A percentile compares a stretch with the other conserved stretches of the same genome.
Evolutionary conservation across 2,113 vertebrate species (phyloP).

Genomic region (Hemiscyllium ocellatum): DNA sequence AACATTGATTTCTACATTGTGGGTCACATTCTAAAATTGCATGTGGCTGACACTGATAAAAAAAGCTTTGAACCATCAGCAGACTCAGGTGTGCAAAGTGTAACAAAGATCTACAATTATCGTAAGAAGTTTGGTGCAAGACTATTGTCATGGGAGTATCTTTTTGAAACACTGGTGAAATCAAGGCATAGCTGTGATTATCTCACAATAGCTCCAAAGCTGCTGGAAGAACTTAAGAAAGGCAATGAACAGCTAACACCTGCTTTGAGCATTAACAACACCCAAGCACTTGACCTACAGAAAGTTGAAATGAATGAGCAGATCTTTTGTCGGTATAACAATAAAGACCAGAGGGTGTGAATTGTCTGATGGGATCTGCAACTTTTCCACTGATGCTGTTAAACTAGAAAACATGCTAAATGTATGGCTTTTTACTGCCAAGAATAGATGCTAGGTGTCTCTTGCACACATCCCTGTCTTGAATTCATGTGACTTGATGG

Average conservation of each 20-base stretch:
- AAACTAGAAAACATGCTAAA: conserved; percentile 83
- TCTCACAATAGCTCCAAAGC: conserved; percentile 87
- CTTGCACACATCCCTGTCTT: neutral
- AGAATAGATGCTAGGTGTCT: conserved; percentile 12
- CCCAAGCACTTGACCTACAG: conserved; percentile 69
- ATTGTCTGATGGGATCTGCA: conserved; percentile 88
- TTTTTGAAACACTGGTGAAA: conserved; percentile 84
- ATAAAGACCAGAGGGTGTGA: conserved; percentile 92
- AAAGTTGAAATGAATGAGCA: conserved; percentile 83
- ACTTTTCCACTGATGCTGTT: conserved; percentile 78
- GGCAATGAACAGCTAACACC: conserved; percentile 61
- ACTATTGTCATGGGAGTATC: conserved; percentile 97
- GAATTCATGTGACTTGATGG: neutral
- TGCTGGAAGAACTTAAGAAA: conserved; percentile 80
- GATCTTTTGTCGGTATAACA: conserved; percentile 86
- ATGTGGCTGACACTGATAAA: conserved; percentile 79
- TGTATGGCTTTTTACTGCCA: neutral
- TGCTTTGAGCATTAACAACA: conserved; percentile 62
- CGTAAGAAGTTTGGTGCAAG: conserved; percentile 90
- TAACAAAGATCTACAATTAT: conserved; percentile 78
- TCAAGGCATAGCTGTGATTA: conserved; percentile 91
- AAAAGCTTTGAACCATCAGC: conserved; percentile 77
- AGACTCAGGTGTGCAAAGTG: conserved; percentile 72
- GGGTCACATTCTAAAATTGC: conserved; percentile 90
- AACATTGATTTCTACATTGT: conserved; percentile 90